These are phyloP conservation scores for Bursaphelenchus mucronatus DNA, from an alignment of 1,140 invertebrate genomes.

Conservation along the genomic window DNA sequence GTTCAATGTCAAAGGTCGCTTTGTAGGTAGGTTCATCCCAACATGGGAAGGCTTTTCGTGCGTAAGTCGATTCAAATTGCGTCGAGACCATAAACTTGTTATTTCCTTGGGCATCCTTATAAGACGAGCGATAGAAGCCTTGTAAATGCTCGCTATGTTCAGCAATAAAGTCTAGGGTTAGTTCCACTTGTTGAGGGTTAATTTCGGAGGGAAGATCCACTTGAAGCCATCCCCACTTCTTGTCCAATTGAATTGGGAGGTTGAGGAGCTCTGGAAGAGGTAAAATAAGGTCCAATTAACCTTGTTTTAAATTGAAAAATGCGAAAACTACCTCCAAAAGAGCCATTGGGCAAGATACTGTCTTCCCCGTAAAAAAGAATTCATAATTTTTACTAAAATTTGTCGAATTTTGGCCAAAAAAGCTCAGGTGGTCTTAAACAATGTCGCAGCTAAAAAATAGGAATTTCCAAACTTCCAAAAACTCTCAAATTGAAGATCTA, in stretches of 20 bases:
- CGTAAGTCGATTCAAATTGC: conserved; percentile 61
- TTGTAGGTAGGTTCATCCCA: conserved; percentile 92
- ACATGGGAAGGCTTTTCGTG: conserved; percentile 86
- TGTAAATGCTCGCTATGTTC: not conserved
- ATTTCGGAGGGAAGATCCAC: conserved; percentile 7
- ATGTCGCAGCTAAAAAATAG: too few species aligned
- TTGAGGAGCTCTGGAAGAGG: conserved; percentile 12
- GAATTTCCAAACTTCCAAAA: too few species aligned
- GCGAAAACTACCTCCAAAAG: too few species aligned
- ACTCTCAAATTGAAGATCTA: too few species aligned
- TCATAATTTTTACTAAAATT: too few species aligned
- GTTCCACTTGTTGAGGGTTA: conserved; percentile 6
- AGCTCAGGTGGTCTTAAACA: too few species aligned
- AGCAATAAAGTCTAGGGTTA: conserved; percentile 8
- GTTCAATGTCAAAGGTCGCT: conserved; percentile 70
- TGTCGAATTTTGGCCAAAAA: too few species aligned
- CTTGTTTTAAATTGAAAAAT: too few species aligned
- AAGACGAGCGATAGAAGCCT: conserved; percentile 28
- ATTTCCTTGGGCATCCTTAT: conserved; percentile 29
- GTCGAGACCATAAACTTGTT: conserved; percentile 23
- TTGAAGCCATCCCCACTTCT: not conserved
- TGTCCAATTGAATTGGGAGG: conserved; percentile 4
- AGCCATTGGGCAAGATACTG: too few species aligned
- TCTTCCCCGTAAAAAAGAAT: too few species aligned
- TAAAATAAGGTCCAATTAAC: not conserved